Evolutionary conservation across 2,113 vertebrate species (phyloP), one percentile per base, ranked within the genome.

Genomic region (Carassius auratus): DNA sequence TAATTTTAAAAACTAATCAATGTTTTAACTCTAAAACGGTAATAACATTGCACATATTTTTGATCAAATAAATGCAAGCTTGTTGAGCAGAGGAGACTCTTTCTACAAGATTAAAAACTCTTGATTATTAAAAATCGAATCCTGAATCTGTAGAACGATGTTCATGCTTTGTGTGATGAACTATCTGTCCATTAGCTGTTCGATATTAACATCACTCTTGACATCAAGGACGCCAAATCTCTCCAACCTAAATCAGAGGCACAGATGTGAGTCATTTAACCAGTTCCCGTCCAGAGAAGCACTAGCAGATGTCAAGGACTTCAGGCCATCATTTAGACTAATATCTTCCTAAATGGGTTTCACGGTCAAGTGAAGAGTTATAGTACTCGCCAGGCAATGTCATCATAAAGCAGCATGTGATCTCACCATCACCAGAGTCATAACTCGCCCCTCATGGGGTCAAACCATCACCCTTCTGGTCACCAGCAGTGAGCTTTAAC

Each of bases 401-500:
- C 1, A 8, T 64, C 10, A 38, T 4, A 45, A 42, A 66, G 9
- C 59, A 19, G 59, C 13, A 50, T 26, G 45, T 5, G 74, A 76
- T 10, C 2, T 76, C 45, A 8, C 23, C 1, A 26, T 76, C n/a
- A 23, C 19, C 33, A 17, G 68, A 9, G 14, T 33, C n/a, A 21
- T 73, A 15, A 10, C 62, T 74, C 30, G 12, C n/a, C 38, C 73
- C 42, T 75, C 26, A 33, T 23, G 3, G 15, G 48, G 75, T 76
- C 75, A 76, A 76, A 76, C 50, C 75, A 76, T 55, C 48, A 33
- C 19, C 26, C 75, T 75, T 50, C n/a, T 75, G 21, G 36, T 45
- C n/a, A 74, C 38, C n/a, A 76, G 33, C 9, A 5, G 21, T 10
- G 26, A n/a, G 55, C 14, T 23, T 79, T 81, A 15, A 30, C 38